phyloP scores from a whole-genome alignment of 2,888 invertebrate genomes.

The Phengaris alcon region DNA sequence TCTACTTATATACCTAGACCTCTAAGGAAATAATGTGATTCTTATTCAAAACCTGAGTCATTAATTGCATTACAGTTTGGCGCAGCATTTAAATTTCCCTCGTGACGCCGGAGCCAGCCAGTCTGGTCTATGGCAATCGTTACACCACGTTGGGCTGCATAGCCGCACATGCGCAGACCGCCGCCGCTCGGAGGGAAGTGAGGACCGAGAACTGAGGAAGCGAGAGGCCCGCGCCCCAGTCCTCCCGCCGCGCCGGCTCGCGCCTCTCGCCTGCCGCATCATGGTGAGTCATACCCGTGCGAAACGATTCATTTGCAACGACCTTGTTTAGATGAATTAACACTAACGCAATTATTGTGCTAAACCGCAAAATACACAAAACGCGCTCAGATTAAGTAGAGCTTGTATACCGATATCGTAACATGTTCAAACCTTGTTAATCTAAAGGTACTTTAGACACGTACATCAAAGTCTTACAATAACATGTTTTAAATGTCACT shows the following conservation, averaged over 20 bases:
- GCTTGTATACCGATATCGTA: neutral
- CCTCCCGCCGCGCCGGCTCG: constrained; percentile 72
- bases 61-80: constrained; percentile 55
- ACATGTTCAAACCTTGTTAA: constrained; percentile 5
- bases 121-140: constrained; percentile 74
- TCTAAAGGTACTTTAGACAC: neutral
- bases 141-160: constrained; percentile 74
- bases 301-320: constrained; percentile 68
- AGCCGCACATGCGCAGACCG: constrained; percentile 70
- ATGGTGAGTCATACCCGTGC: constrained; percentile 77
- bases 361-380: constrained; percentile 26
- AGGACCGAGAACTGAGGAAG: constrained; percentile 56
- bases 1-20: neutral
- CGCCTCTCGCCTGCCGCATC: constrained; percentile 72
- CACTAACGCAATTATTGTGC: constrained; percentile 35
- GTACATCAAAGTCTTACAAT: neutral
- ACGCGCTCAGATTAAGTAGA: neutral
- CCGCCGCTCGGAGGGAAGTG: constrained; percentile 61
- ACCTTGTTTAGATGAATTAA: constrained; percentile 45
- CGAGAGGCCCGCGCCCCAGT: constrained; percentile 68
- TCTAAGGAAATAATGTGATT: neutral
- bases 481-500: neutral
- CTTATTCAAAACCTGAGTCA: constrained; percentile 11
- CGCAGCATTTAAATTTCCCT: constrained; percentile 64
- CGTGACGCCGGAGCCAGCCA: constrained; percentile 68